These are phyloP conservation scores for Callipepla squamata DNA, from an alignment of 2,113 vertebrate species.

Conservation along the genomic window DNA sequence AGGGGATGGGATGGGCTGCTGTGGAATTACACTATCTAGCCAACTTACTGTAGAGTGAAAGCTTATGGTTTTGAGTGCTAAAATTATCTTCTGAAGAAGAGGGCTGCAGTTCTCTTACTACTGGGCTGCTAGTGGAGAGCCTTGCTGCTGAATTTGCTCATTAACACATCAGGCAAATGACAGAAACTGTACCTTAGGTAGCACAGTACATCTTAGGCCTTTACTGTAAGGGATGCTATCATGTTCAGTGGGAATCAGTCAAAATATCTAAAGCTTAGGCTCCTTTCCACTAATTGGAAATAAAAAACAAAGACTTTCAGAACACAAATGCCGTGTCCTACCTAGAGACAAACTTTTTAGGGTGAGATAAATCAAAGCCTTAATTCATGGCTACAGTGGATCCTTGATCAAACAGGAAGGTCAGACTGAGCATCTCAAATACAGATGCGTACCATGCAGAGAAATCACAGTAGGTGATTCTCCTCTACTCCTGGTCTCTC, in stretches of 20 bases:
- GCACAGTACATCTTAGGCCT: not conserved
- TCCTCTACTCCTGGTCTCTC: not conserved
- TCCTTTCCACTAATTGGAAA: not conserved
- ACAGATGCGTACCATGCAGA: not conserved
- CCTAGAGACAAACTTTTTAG: not conserved
- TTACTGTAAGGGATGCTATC: not conserved
- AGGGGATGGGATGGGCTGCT: slow-evolving; percentile 1
- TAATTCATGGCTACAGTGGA: not conserved
- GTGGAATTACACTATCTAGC: not conserved
- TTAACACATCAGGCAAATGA: not conserved
- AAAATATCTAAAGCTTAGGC: not conserved
- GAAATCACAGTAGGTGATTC: not conserved
- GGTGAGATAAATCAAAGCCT: not conserved
- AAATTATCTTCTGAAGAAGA: not conserved
- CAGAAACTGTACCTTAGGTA: not conserved
- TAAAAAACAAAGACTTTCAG: not conserved
- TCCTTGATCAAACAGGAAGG: not conserved
- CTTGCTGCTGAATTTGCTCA: not conserved
- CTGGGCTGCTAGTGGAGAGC: not conserved
- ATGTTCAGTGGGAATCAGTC: not conserved
- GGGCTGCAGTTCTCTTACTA: not conserved
- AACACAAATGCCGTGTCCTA: not conserved
- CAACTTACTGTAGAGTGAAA: not conserved
- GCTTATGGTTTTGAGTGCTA: not conserved
- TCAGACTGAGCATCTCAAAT: not conserved